Evolutionary conservation across 2,888 invertebrate genomes (phyloP), one percentile per base, ranked within the genome.

Genomic region (Gryllus longicercus): DNA sequence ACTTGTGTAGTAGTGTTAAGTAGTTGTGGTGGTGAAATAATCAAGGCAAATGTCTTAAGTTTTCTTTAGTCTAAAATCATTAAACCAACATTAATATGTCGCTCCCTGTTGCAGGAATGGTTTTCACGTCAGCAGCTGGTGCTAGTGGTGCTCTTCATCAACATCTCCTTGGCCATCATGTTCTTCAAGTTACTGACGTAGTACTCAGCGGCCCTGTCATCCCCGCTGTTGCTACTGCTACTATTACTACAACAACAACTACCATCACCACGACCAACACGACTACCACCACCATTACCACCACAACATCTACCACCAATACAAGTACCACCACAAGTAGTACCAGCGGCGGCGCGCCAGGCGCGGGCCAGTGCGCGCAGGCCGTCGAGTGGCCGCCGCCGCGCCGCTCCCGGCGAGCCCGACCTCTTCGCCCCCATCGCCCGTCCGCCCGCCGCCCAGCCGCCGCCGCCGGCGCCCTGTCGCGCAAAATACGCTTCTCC

Each of bases 131-230:
- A 97, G 90, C 96, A 96, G 90, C 91, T 97, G 88, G 94, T 97
- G 89, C 93, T 97, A 90, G 90, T 97, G 88, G 96, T 97, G 86
- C 92, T 97, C 85, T 94, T 97, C 90, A 93, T 96, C 90, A 97
- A 97, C 91, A 94, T 97, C 89, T 94, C 95, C 85, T 90, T 97
- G 91, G 97, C 96, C 88, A 93, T 97, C 89, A 94, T 97, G 93
- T 97, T 97, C 91, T 95, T 96, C 91, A 96, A 96, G 89, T 91
- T 97, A 90, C 91, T 97, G 86, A 96, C 96, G 94, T 97, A 96
- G 95, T 85, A 75, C 49, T 50, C 50, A 25, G 38, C 38, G 50
- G 50, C 50, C 50, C 16, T 23, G 21, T 23, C 49, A 18, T 74
- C 21, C 18, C 21, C 74, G 74, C 74, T 74, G 5, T 74, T 74